Evolutionary conservation across 92 coral and sea anemone species (phyloP).

Genomic region (Porites rus): DNA sequence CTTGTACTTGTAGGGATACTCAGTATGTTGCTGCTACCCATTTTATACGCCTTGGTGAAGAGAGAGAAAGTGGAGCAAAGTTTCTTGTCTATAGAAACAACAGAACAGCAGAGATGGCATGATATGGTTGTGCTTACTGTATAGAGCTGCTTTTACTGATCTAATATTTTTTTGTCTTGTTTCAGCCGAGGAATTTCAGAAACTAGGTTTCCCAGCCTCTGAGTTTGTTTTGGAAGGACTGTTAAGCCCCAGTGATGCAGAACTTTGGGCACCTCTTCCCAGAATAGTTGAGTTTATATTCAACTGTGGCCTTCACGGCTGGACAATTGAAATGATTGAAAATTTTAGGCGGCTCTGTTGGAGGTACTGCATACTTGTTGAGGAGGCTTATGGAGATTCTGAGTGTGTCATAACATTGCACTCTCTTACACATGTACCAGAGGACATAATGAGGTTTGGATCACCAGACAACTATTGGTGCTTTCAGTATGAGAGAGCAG

Average conservation of each 20-base stretch:
- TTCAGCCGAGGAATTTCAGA: constrained; percentile 68
- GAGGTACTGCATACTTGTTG: constrained; percentile 64
- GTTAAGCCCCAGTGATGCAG: constrained; percentile 32
- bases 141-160: background rate
- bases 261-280: constrained; percentile 68
- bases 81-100: background rate
- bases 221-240: constrained; percentile 59
- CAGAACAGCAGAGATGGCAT: constrained; percentile 13
- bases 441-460: constrained; percentile 55
- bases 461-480: constrained; percentile 63
- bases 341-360: constrained; percentile 48
- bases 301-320: constrained; percentile 55
- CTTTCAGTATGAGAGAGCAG: constrained; percentile 62
- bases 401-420: constrained; percentile 49
- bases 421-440: constrained; percentile 54
- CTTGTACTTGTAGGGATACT: background rate
- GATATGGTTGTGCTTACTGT: background rate
- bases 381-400: constrained; percentile 52
- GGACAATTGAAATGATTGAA: constrained; percentile 60
- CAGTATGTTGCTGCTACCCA: constrained; percentile 3
- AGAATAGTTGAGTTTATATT: constrained; percentile 54
- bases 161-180: constrained; percentile 9
- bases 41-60: background rate
- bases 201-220: constrained; percentile 64
- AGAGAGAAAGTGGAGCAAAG: no score